Evolutionary conservation across 2,113 vertebrate genomes (phyloP), one percentile per base, ranked within the genome.

Genomic region (Lophius piscatorius): DNA sequence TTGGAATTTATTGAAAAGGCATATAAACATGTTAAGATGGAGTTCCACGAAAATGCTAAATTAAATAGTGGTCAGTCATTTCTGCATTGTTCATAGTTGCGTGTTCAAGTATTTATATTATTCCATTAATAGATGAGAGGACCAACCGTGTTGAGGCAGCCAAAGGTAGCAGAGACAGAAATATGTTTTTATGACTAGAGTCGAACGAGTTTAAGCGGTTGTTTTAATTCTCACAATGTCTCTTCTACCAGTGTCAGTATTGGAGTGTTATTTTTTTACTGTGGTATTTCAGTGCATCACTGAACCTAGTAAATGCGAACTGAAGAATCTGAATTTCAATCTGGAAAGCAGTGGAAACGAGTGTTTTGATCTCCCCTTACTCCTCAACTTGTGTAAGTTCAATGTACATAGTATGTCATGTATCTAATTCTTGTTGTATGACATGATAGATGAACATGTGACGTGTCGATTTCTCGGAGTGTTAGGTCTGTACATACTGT

Each of bases 351-450:
- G n/a, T n/a, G n/a, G n/a, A n/a, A n/a, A n/a, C n/a, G n/a, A n/a
- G n/a, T n/a, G n/a, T n/a, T n/a, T n/a, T n/a, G 1, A 21, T 34
- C 55, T n/a, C 39, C 17, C 29, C 3, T n/a, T 5, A 33, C 24
- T 52, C 35, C 33, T 63, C 22, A 21, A 45, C 35, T 67, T 26
- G 33, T 56, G 42, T 39, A 60, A 60, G 74, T 81, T 56, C 50
- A 48, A 29, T 86, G 75, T 81, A 83, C 58, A 83, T 79, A 84
- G 22, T 62, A 20, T 74, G 66, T 70, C 41, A 45, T 71, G 77
- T 62, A 66, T 42, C 47, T 59, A 49, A 29, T 6, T 52, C 62
- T 56, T 69, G 58, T 49, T 62, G 62, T 80, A 51, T 42, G 54
- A 63, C 22, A 35, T 59, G 70, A 62, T n/a, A n/a, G 26, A 73